phyloP scores from a whole-genome alignment of 2,797 vertebrate species.

The Triplophysa bombifrons region DNA sequence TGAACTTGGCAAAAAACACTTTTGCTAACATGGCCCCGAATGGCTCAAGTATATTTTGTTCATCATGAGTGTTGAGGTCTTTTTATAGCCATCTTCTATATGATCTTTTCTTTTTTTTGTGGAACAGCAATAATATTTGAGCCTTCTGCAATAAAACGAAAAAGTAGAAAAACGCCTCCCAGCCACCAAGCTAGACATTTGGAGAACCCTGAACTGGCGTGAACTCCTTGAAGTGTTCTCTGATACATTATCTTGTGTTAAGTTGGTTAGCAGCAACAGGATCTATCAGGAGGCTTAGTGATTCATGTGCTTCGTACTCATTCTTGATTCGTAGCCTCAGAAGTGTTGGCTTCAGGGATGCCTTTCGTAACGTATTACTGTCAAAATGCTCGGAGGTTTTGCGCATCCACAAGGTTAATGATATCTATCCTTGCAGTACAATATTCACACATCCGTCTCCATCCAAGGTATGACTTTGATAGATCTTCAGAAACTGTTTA shows the following conservation, averaged over 20 bases:
- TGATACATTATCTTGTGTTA: conserved; percentile 23
- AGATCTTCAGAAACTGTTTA: conserved; percentile 15
- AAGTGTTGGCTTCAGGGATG: conserved; percentile 23
- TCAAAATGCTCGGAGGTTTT: conserved; percentile 34
- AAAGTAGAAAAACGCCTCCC: conserved; percentile 13
- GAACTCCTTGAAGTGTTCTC: not conserved
- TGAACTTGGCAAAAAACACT: not conserved
- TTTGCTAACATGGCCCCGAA: not conserved
- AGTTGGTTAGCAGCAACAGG: not conserved
- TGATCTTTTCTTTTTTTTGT: not conserved
- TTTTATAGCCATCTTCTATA: not conserved
- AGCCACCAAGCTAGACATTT: conserved; percentile 14
- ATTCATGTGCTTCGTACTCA: conserved; percentile 24
- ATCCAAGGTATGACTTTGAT: conserved; percentile 34
- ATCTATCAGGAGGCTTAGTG: conserved; percentile 16
- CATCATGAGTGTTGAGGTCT: not conserved
- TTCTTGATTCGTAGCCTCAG: conserved; percentile 22
- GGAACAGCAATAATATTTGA: conserved; percentile 61
- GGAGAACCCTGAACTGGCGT: conserved; percentile 4
- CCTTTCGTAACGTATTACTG: conserved; percentile 40
- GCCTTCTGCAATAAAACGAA: conserved; percentile 39
- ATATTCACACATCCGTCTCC: conserved; percentile 22
- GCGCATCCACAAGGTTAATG: conserved; percentile 47
- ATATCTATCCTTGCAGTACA: conserved; percentile 4
- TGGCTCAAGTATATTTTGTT: not conserved